Evolutionary conservation across 2,113 vertebrate species (phyloP).

Genomic region (Aegithalos caudatus): DNA sequence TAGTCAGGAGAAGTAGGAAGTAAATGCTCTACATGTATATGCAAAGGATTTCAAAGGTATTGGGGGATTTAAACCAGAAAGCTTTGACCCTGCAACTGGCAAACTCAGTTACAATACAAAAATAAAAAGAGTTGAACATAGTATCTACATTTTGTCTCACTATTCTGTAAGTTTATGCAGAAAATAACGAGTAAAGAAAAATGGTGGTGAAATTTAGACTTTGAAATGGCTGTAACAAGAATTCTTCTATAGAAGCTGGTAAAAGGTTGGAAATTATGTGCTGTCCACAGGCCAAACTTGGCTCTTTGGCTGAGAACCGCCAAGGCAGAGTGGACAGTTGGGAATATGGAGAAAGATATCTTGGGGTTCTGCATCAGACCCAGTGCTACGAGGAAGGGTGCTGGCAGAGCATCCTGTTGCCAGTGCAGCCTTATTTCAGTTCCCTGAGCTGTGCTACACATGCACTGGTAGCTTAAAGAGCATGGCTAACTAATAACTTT

Average conservation of each 20-base stretch:
- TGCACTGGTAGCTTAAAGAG: neutral
- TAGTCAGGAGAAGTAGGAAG: neutral
- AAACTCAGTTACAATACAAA: neutral
- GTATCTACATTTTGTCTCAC: neutral
- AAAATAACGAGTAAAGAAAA: neutral
- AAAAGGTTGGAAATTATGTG: neutral
- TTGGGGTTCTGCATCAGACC: rapidly evolving
- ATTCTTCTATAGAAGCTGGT: neutral
- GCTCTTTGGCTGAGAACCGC: neutral
- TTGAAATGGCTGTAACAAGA: neutral
- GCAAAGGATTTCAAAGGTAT: neutral
- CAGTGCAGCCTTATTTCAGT: neutral
- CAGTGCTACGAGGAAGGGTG: neutral
- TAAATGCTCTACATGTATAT: neutral
- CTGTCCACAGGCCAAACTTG: neutral
- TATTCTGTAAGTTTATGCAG: neutral
- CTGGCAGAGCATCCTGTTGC: neutral
- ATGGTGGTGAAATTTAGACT: neutral
- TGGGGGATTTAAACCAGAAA: neutral
- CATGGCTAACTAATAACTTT: neutral
- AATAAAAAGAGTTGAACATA: neutral
- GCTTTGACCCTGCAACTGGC: neutral
- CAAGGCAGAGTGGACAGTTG: neutral
- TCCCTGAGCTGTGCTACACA: neutral
- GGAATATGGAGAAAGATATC: neutral